Base-by-base conservation (phyloP, 2,113 vertebrate genomes). In the Pongo abelii region DNA sequence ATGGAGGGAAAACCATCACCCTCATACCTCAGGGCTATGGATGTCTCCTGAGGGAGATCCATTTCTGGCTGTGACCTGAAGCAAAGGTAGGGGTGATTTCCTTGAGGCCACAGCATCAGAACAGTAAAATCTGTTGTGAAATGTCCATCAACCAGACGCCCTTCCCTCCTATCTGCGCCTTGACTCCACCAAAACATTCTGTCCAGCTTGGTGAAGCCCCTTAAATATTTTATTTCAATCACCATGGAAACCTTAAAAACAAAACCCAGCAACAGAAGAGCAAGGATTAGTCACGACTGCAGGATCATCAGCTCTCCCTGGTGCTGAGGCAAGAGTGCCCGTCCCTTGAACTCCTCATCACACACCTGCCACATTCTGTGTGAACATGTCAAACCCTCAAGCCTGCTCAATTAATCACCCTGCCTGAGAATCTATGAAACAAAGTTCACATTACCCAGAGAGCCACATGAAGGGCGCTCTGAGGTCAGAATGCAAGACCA, bases 171-270 rank as follows among this genome's bases (percentile, higher is more conserved):
- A 8, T 52, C 22, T 70, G 22, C 18, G 22, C n/a, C 43, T 3
- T n/a, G 72, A 84, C 18, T 27, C 35, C 25, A 70, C 35, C 32
- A 55, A 90, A 87, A 67, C 30, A 79, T 23, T 20, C 92, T n/a
- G 2, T 79, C 30, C n/a, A 32, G 27, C 43, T 81, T 59, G 83
- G 30, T 43, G 20, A 59, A 80, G 35, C 11, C 30, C 27, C 20
- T 97, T 55, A 83, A 75, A 57, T 80, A 87, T 92, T 94, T 94
- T 75, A 93, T 88, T 96, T 97, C 46, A 67, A 84, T 94, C 89
- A 83, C 40, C 38, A n/a, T 94, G 48, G 67, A 96, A 83, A 95
- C 35, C 55, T 22, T n/a, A 17, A 38, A 59, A 52, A 64, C 52
- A 23, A 35, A 48, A 64, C n/a, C 20, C 46, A 74, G 67, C 0